Percentiles rank a stretch among this genome's conserved stretches.
These are phyloP conservation scores for Rutpela maculata DNA, from an alignment of 2,888 invertebrate species.

Conservation along the genomic window DNA sequence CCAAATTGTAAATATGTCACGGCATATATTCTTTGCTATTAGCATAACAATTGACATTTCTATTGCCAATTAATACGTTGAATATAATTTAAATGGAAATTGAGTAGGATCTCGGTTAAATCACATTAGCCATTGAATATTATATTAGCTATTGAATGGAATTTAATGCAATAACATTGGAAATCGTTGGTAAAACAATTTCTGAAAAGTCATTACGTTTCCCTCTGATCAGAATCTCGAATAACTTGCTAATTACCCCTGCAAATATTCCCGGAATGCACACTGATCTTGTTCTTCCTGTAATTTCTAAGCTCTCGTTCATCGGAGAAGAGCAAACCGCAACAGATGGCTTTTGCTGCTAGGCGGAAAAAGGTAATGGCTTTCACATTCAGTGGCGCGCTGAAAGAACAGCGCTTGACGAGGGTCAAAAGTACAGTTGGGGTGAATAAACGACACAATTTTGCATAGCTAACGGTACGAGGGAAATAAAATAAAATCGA, in stretches of 20 bases:
- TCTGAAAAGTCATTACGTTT: background rate
- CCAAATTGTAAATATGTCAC: too few species aligned
- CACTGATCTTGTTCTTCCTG: constrained; percentile 1
- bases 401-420: background rate
- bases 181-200: background rate
- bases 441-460: too few species aligned
- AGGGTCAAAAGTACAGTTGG: too few species aligned
- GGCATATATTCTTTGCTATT: too few species aligned
- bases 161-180: background rate
- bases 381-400: background rate
- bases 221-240: background rate
- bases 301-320: constrained; percentile 19
- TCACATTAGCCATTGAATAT: background rate
- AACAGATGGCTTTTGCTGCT: constrained; percentile 24
- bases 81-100: background rate
- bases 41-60: too few species aligned
- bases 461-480: too few species aligned
- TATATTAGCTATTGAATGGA: background rate
- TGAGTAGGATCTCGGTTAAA: background rate
- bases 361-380: constrained; percentile 26
- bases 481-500: too few species aligned
- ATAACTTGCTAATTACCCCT: background rate
- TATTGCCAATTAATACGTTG: background rate
- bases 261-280: background rate
- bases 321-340: constrained; percentile 8